Evolutionary conservation across 2,113 vertebrate genomes (phyloP).

Genomic region (Cynopterus brachyotis): DNA sequence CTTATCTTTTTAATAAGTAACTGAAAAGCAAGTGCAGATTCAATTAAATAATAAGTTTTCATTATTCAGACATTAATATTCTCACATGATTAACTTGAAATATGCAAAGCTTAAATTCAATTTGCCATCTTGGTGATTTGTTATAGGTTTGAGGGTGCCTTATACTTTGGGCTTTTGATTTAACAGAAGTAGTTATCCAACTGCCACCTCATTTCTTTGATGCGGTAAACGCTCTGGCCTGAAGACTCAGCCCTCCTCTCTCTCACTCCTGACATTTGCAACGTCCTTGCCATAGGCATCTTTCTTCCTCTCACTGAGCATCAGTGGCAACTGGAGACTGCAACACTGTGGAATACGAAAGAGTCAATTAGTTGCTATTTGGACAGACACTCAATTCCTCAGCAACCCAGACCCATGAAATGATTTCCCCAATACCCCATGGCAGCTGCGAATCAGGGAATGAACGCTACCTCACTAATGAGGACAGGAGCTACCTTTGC

Average conservation of each 20-base stretch:
- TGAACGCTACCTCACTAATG: background rate
- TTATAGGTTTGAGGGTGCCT: background rate
- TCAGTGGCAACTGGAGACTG: background rate
- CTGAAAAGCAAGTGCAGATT: background rate
- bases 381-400: background rate
- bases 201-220: background rate
- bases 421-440: background rate
- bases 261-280: background rate
- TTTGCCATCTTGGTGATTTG: conserved; percentile 43
- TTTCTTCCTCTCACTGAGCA: background rate
- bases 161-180: background rate
- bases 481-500: too few relatives aligned
- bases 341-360: background rate
- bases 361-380: background rate
- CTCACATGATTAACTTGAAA: background rate
- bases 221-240: background rate
- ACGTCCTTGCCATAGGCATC: background rate
- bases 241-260: background rate
- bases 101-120: conserved; percentile 4
- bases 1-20: background rate
- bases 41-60: background rate
- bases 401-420: background rate
- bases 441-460: background rate
- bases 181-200: background rate
- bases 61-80: background rate